These are phyloP conservation scores for Thalassoma bifasciatum DNA, from an alignment of 2,113 vertebrate species.

Conservation along the genomic window DNA sequence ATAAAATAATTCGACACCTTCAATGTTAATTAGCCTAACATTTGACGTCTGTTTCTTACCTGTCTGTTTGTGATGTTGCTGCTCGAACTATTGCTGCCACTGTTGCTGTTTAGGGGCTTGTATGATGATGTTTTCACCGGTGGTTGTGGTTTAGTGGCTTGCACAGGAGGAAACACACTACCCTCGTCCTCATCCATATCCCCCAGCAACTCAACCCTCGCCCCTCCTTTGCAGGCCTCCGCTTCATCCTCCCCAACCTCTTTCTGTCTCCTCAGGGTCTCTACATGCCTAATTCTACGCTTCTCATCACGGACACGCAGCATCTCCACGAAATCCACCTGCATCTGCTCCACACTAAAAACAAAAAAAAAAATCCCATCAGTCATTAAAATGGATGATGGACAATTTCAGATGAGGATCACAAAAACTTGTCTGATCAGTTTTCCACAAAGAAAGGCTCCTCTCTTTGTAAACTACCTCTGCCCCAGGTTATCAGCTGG, in stretches of 20 bases:
- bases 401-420: not conserved
- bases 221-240: not conserved
- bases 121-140: constrained; percentile 5
- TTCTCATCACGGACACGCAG: constrained; percentile 80
- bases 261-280: constrained; percentile 75
- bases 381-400: constrained; percentile 12
- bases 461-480: constrained; percentile 52
- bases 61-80: constrained; percentile 31
- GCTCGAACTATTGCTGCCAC: not conserved
- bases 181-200: constrained; percentile 52
- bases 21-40: not conserved
- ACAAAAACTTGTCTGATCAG: constrained; percentile 28
- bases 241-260: constrained; percentile 53
- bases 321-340: constrained; percentile 78
- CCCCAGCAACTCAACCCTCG: constrained; percentile 61
- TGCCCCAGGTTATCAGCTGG: constrained; percentile 34
- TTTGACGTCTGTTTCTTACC: constrained; percentile 48
- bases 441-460: constrained; percentile 56
- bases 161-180: not conserved
- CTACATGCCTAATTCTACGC: constrained; percentile 75
- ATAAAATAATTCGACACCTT: not conserved
- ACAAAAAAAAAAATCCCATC: constrained; percentile 4
- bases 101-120: not conserved
- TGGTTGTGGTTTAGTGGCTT: constrained; percentile 15
- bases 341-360: constrained; percentile 66